Evolutionary conservation across 2,888 invertebrate genomes (phyloP).

Genomic region (Polyommatus iphigenia): DNA sequence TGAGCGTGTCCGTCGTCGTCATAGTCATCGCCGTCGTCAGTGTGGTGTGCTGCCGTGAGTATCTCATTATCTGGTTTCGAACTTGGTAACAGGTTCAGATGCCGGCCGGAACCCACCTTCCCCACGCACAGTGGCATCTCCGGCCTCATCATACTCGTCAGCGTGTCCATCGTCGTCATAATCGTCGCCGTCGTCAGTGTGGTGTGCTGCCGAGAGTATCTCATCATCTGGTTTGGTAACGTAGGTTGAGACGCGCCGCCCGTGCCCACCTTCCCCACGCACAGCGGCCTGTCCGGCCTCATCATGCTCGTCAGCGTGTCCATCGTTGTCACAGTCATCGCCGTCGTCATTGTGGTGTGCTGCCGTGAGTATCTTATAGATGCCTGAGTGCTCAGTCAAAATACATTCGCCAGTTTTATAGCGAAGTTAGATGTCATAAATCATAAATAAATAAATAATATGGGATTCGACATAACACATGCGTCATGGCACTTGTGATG

Average conservation of each 20-base stretch:
- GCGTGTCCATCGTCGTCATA: slow-evolving; percentile 47
- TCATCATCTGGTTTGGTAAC: background rate
- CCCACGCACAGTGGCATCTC: slow-evolving; percentile 50
- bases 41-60: slow-evolving; percentile 48
- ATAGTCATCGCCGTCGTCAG: slow-evolving; percentile 47
- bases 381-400: too few species aligned
- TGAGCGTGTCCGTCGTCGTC: slow-evolving; percentile 46
- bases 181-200: slow-evolving; percentile 47
- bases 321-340: slow-evolving; percentile 46
- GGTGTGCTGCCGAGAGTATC: slow-evolving; percentile 47
- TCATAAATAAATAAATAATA: too few species aligned
- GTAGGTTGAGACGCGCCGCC: slow-evolving; percentile 40
- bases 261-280: slow-evolving; percentile 51
- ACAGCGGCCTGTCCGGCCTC: slow-evolving; percentile 49
- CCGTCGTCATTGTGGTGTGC: slow-evolving; percentile 47
- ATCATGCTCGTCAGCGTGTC: slow-evolving; percentile 49
- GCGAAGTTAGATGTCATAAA: too few species aligned
- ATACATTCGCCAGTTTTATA: too few species aligned
- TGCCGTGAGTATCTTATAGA: slow-evolving; percentile 36
- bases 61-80: background rate
- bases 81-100: too few species aligned
- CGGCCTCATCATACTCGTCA: slow-evolving; percentile 50
- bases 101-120: slow-evolving; percentile 49
- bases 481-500: too few species aligned
- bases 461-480: too few species aligned